Evolutionary conservation across 2,888 invertebrate genomes (phyloP).

Genomic region (Bombylius discolor): DNA sequence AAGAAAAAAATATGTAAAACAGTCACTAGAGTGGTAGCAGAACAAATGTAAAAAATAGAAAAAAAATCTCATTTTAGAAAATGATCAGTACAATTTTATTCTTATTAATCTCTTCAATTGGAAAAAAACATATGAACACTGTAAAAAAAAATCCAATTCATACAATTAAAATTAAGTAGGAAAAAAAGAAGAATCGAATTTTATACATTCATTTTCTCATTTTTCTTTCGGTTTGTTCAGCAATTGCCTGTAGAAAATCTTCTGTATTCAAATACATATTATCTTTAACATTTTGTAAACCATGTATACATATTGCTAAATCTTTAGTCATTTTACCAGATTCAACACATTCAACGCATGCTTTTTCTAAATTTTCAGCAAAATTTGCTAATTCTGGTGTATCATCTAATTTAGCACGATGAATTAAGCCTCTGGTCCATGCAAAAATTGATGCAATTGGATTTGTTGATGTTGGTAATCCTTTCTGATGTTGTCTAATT

Average conservation of each 20-base stretch:
- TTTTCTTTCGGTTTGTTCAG: slow-evolving; percentile 51
- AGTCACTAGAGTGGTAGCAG: too few relatives aligned
- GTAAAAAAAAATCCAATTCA: too few relatives aligned
- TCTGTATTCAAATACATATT: slow-evolving; percentile 73
- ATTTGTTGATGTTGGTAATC: slow-evolving; percentile 76
- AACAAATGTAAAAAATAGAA: too few relatives aligned
- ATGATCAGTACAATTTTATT: too few relatives aligned
- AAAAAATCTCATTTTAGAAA: too few relatives aligned
- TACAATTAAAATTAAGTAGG: too few relatives aligned
- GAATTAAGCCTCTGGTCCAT: slow-evolving; percentile 75
- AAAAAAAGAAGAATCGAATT: too few relatives aligned
- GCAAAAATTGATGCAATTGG: slow-evolving; percentile 86
- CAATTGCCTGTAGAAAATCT: slow-evolving; percentile 74
- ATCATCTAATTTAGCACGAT: slow-evolving; percentile 68
- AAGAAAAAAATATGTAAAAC: too few relatives aligned
- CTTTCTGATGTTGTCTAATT: slow-evolving; percentile 66
- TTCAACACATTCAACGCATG: slow-evolving; percentile 73
- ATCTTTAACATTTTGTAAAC: slow-evolving; percentile 64
- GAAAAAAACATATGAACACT: too few relatives aligned
- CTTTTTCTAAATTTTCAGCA: slow-evolving; percentile 57
- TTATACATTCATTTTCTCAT: slow-evolving; percentile 18
- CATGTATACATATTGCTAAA: slow-evolving; percentile 75
- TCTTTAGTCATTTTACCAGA: slow-evolving; percentile 81
- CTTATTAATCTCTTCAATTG: too few relatives aligned
- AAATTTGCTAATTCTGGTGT: slow-evolving; percentile 64